These are phyloP conservation scores for Morus bassanus DNA, from an alignment of 2,797 vertebrate genomes.

Conservation along the genomic window DNA sequence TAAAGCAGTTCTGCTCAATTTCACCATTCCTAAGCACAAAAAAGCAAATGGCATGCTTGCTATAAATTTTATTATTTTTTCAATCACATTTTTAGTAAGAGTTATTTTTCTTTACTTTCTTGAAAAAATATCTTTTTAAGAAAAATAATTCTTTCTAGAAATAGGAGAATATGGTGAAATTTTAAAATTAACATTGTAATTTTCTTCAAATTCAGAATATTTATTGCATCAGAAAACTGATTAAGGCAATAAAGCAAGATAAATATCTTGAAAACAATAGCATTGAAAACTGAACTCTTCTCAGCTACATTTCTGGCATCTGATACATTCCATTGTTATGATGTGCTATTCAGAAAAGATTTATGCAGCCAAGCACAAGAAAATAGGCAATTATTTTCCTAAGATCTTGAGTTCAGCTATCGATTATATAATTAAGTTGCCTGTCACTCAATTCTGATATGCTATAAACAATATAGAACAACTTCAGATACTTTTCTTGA, in stretches of 20 bases:
- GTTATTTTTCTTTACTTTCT: neutral
- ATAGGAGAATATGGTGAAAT: neutral
- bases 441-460: neutral
- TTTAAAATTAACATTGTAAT: neutral
- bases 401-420: neutral
- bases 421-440: neutral
- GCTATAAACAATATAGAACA: neutral
- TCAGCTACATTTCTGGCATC: neutral
- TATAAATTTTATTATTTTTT: neutral
- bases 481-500: neutral
- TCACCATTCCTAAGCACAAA: neutral
- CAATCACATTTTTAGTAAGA: neutral
- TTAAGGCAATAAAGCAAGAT: neutral
- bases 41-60: neutral
- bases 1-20: neutral
- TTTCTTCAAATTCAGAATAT: neutral
- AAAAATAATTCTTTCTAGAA: neutral
- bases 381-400: neutral
- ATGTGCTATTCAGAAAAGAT: neutral
- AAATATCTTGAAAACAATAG: neutral
- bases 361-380: neutral
- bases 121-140: neutral
- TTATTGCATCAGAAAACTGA: neutral
- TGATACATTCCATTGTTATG: conserved; percentile 3
- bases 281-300: neutral